A percentile compares a stretch with the other conserved stretches of the same genome.
Conservation (phyloP, 2,797 vertebrate genomes). For the Pseudomugil tenellus region DNA sequence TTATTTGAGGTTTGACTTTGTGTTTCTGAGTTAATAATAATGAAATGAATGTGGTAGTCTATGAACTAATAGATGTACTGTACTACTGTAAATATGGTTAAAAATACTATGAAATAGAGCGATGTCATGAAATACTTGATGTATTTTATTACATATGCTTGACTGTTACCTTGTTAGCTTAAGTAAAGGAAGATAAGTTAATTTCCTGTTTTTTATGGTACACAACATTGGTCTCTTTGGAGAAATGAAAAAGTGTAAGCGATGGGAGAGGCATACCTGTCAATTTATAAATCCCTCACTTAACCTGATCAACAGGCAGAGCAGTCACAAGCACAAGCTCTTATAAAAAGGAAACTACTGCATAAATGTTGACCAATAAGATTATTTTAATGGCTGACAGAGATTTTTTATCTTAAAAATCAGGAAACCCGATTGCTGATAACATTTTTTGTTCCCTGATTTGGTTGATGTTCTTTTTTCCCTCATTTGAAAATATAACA, state of each 20-base stretch:
- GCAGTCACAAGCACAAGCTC: conserved; percentile 47
- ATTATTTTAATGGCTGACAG: no score
- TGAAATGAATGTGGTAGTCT: neutral
- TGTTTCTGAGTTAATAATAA: neutral
- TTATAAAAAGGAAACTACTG: neutral
- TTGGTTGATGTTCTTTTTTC: no score
- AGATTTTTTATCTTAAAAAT: no score
- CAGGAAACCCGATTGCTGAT: no score
- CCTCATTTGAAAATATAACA: no score
- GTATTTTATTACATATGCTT: no score
- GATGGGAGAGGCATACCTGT: conserved; percentile 21
- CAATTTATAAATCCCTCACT: conserved; percentile 48
- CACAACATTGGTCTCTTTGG: conserved; percentile 34
- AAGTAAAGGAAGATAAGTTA: no score
- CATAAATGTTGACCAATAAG: no score
- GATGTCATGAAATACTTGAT: neutral
- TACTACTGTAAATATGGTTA: neutral
- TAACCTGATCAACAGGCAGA: conserved; percentile 33
- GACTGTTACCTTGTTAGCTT: no score
- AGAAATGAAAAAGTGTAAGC: conserved; percentile 40
- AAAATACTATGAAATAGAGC: neutral
- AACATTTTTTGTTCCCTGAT: no score
- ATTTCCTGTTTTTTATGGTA: conserved; percentile 1
- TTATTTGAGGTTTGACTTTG: neutral
- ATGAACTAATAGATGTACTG: no score